Evolutionary conservation across 2,888 invertebrate genomes (phyloP).

Genomic region (Torymus auratus): DNA sequence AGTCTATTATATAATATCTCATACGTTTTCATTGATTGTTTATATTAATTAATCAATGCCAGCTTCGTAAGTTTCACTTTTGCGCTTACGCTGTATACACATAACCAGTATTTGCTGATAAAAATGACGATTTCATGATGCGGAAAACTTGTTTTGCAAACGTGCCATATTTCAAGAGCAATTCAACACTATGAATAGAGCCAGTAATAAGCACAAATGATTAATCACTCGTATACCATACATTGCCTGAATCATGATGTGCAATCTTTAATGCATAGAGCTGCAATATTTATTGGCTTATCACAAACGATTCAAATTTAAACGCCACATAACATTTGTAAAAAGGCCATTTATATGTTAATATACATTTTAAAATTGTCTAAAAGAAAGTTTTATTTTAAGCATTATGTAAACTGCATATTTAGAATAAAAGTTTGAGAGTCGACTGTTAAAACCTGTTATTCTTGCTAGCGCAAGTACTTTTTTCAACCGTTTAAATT

Average conservation of each 20-base stretch:
- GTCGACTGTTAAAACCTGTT: too few relatives aligned
- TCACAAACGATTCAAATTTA: slow-evolving; percentile 15
- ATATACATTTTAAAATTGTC: neutral
- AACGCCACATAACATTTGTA: slow-evolving; percentile 16
- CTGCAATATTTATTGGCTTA: slow-evolving; percentile 26
- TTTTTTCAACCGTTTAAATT: too few relatives aligned
- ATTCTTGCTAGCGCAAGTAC: too few relatives aligned
- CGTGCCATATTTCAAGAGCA: neutral
- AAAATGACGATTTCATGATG: neutral
- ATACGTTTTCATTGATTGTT: too few relatives aligned
- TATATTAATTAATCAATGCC: too few relatives aligned
- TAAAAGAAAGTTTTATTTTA: neutral
- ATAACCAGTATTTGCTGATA: too few relatives aligned
- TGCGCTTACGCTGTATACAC: too few relatives aligned
- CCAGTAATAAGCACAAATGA: slow-evolving; percentile 40
- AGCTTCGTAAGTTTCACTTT: too few relatives aligned
- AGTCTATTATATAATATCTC: too few relatives aligned
- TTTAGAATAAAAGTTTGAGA: too few relatives aligned
- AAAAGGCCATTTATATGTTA: slow-evolving; percentile 27
- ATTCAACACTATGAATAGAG: slow-evolving; percentile 29
- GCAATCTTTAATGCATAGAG: slow-evolving; percentile 25
- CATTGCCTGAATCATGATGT: slow-evolving; percentile 4
- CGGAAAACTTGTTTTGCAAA: neutral
- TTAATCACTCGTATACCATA: slow-evolving; percentile 21
- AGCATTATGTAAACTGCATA: too few relatives aligned